These are phyloP conservation scores for Fragum fragum DNA, from an alignment of 2,888 invertebrate genomes.

Conservation along the genomic window DNA sequence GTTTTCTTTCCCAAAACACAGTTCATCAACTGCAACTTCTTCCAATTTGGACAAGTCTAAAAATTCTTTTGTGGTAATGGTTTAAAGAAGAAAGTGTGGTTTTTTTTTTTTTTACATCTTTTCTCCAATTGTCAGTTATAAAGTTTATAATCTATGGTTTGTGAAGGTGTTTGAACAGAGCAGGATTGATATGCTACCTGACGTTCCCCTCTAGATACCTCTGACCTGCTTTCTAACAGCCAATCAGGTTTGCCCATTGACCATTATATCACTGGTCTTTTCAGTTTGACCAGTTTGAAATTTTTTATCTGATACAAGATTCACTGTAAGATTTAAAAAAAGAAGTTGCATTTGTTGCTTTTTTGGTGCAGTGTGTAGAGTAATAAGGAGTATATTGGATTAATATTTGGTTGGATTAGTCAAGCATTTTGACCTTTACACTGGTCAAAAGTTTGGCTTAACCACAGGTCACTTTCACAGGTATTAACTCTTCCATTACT, in stretches of 20 bases:
- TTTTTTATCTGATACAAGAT: background rate
- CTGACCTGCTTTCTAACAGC: constrained; percentile 17
- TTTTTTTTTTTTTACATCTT: too few relatives aligned
- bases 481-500: too few relatives aligned
- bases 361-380: background rate
- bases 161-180: background rate
- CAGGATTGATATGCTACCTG: background rate
- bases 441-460: background rate
- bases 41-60: too few relatives aligned
- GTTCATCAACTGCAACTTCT: too few relatives aligned
- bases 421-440: background rate
- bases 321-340: too few relatives aligned
- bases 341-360: background rate
- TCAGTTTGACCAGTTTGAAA: constrained; percentile 22
- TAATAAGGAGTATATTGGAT: background rate
- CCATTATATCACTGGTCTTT: constrained; percentile 26
- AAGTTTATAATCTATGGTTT: too few relatives aligned
- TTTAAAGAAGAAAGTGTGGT: too few relatives aligned
- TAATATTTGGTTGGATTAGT: background rate
- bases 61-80: too few relatives aligned
- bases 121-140: too few relatives aligned
- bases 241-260: constrained; percentile 13
- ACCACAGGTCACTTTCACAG: background rate
- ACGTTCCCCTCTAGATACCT: constrained; percentile 21
- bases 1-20: too few relatives aligned